Conservation (phyloP, 1,140 invertebrate genomes). For the Meloidogyne exigua region DNA sequence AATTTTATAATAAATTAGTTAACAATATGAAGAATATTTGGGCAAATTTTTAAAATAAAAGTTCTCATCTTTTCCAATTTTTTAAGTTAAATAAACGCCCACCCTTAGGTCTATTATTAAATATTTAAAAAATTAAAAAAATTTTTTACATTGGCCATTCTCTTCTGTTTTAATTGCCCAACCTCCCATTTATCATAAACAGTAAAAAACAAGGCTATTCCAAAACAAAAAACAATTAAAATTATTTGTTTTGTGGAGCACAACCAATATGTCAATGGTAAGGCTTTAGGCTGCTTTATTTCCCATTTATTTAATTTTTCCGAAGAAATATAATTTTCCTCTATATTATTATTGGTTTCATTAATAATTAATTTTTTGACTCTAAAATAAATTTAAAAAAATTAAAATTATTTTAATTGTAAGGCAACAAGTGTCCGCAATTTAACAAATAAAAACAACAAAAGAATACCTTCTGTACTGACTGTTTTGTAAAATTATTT, state of each 20-base stretch:
- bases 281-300: slow-evolving; percentile 1
- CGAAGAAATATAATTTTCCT: neutral
- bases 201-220: slow-evolving; percentile 33
- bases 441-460: too few species aligned
- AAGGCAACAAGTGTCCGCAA: too few species aligned
- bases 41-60: neutral
- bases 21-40: neutral
- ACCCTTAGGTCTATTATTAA: too few species aligned
- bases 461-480: neutral
- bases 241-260: slow-evolving; percentile 22
- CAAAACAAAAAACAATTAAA: slow-evolving; percentile 21
- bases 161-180: neutral
- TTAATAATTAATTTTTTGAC: neutral
- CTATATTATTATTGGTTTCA: neutral
- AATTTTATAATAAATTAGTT: neutral
- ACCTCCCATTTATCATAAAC: slow-evolving; percentile 22
- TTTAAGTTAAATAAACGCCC: too few species aligned
- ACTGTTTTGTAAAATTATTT: neutral
- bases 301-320: neutral
- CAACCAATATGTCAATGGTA: neutral
- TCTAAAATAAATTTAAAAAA: neutral
- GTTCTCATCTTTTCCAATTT: too few species aligned
- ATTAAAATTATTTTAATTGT: too few species aligned
- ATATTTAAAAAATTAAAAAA: neutral
- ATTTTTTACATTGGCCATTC: slow-evolving; percentile 21